phyloP scores from a whole-genome alignment of 2,113 vertebrate species.

The Setophaga petechia region DNA sequence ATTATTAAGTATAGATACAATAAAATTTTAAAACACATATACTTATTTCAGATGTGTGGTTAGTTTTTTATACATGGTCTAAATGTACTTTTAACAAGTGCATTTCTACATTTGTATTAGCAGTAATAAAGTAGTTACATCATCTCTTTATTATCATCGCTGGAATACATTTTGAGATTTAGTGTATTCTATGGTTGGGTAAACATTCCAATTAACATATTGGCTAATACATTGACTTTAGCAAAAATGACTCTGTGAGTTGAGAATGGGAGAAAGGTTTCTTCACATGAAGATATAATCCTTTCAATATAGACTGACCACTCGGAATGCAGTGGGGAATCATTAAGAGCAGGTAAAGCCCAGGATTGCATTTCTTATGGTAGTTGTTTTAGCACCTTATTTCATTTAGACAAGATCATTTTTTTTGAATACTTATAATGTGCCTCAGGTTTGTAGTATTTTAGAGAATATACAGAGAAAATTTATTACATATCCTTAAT shows the following conservation, averaged over 20 bases:
- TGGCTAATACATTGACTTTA: not conserved
- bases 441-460: not conserved
- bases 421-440: not conserved
- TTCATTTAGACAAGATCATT: not conserved
- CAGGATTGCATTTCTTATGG: not conserved
- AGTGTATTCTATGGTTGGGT: not conserved
- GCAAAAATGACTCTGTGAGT: not conserved
- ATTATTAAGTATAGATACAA: not conserved
- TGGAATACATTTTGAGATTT: not conserved
- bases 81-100: not conserved
- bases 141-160: not conserved
- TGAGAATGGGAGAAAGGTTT: not conserved
- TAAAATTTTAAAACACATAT: not conserved
- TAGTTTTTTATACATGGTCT: not conserved
- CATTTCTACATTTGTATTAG: not conserved
- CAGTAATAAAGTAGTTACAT: not conserved
- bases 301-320: not conserved
- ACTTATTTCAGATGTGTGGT: not conserved
- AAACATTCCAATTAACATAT: not conserved
- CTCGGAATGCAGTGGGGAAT: not conserved
- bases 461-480: not conserved
- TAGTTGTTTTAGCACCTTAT: not conserved
- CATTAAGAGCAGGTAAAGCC: not conserved
- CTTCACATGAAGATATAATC: not conserved
- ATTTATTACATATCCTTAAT: not conserved